phyloP scores from a whole-genome alignment of 2,113 vertebrate species.

The Myotis yumanensis region DNA sequence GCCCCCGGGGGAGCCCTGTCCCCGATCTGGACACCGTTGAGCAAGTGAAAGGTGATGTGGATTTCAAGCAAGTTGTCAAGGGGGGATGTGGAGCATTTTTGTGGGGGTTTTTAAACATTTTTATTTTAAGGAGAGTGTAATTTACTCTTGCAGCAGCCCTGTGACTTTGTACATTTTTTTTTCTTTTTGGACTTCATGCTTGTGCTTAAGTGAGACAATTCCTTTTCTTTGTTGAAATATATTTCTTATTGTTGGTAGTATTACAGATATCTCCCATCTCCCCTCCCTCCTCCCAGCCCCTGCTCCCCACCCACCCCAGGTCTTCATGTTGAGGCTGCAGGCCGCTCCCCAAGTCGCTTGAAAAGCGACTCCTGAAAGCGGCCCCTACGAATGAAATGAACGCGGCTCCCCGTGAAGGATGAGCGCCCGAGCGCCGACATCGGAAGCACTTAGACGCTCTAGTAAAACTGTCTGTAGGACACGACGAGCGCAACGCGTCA shows the following conservation, averaged over 20 bases:
- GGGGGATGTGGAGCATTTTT: neutral
- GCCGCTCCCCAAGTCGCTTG: neutral
- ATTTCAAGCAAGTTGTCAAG: neutral
- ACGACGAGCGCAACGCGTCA: constrained; percentile 53
- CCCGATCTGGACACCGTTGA: neutral
- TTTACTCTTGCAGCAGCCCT: too few species aligned
- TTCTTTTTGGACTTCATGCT: too few species aligned
- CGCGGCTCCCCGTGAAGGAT: neutral
- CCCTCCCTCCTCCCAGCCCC: too few species aligned
- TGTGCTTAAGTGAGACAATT: too few species aligned
- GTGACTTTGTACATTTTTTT: too few species aligned
- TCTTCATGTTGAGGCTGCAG: too few species aligned
- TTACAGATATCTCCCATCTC: too few species aligned
- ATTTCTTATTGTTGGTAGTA: too few species aligned
- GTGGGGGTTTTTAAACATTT: too few species aligned
- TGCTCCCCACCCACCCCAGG: too few species aligned
- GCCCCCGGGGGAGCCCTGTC: neutral
- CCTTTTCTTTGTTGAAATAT: too few species aligned
- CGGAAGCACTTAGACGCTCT: constrained; percentile 61
- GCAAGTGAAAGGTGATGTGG: neutral
- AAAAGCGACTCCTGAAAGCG: neutral
- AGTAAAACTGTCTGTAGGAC: constrained; percentile 67
- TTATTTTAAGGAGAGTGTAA: too few species aligned
- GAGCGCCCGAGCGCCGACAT: constrained; percentile 58
- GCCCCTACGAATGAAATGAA: neutral